Conservation (phyloP, 2,113 vertebrate species). For the Forbesichthys agassizii region DNA sequence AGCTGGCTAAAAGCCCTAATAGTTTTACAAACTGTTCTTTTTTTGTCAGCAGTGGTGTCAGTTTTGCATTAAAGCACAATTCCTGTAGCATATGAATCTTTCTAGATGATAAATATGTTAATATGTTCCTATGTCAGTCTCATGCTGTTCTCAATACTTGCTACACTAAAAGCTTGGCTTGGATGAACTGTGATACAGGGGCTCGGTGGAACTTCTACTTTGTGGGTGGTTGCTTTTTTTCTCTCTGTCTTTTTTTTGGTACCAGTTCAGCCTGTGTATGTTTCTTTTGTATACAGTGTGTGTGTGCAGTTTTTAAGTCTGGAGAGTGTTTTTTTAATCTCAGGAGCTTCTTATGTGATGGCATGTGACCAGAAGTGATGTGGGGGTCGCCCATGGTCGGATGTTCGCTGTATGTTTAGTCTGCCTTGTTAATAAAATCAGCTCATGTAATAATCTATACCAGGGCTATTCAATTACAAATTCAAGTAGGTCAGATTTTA, state of each 20-base stretch:
- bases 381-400: constrained; percentile 38
- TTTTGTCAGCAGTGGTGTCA: constrained; percentile 12
- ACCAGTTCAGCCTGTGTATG: constrained; percentile 43
- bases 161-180: constrained; percentile 11
- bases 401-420: constrained; percentile 62
- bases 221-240: constrained; percentile 23
- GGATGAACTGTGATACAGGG: background rate
- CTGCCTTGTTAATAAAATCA: constrained; percentile 70
- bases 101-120: constrained; percentile 11
- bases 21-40: constrained; percentile 42
- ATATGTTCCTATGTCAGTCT: background rate
- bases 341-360: constrained; percentile 67
- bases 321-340: constrained; percentile 61
- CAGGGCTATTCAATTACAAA: background rate
- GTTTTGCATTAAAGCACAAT: constrained; percentile 30
- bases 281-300: constrained; percentile 45
- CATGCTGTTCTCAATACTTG: no score
- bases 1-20: constrained; percentile 28
- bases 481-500: no score
- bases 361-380: constrained; percentile 56
- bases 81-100: constrained; percentile 17
- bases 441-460: constrained; percentile 49
- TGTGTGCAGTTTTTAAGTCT: constrained; percentile 52
- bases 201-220: background rate
- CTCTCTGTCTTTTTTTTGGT: constrained; percentile 4